phyloP scores from a whole-genome alignment of 2,888 invertebrate genomes.

The Leptinotarsa rubiginosa region DNA sequence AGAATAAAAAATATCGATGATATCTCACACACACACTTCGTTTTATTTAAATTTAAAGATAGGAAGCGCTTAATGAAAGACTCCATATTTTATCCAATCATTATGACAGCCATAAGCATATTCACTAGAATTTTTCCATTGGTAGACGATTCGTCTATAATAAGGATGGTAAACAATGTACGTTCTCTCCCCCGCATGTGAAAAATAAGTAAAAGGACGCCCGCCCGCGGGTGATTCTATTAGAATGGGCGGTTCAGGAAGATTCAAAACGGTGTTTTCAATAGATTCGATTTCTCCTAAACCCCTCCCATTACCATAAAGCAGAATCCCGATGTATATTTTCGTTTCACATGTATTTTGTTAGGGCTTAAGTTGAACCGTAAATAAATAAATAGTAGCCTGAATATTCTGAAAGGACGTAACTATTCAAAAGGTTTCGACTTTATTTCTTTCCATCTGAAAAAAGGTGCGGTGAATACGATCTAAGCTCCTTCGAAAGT shows the following conservation, averaged over 20 bases:
- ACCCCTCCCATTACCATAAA: constrained; percentile 35
- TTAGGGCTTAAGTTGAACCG: constrained; percentile 30
- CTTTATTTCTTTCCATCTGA: constrained; percentile 21
- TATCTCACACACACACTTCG: too few relatives aligned
- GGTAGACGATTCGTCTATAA: background rate
- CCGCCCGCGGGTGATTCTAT: constrained; percentile 45
- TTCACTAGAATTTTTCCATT: background rate
- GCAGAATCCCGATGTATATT: constrained; percentile 33
- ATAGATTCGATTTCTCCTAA: constrained; percentile 51
- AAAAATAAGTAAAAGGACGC: constrained; percentile 45
- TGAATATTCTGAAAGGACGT: constrained; percentile 27
- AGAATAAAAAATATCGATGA: too few relatives aligned
- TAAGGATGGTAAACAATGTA: constrained; percentile 22
- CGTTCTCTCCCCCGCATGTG: constrained; percentile 35
- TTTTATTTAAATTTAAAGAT: too few relatives aligned
- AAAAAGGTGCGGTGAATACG: constrained; percentile 27
- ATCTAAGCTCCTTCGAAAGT: constrained; percentile 12
- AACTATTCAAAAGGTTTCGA: constrained; percentile 22
- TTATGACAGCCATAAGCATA: background rate
- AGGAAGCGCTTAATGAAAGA: too few relatives aligned
- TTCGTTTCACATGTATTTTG: constrained; percentile 34
- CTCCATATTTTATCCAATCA: too few relatives aligned
- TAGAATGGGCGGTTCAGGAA: constrained; percentile 46
- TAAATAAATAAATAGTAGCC: constrained; percentile 34
- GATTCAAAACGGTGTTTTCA: constrained; percentile 51